Base-by-base conservation (phyloP, 2,888 invertebrate genomes). In the Laspeyria flexula region DNA sequence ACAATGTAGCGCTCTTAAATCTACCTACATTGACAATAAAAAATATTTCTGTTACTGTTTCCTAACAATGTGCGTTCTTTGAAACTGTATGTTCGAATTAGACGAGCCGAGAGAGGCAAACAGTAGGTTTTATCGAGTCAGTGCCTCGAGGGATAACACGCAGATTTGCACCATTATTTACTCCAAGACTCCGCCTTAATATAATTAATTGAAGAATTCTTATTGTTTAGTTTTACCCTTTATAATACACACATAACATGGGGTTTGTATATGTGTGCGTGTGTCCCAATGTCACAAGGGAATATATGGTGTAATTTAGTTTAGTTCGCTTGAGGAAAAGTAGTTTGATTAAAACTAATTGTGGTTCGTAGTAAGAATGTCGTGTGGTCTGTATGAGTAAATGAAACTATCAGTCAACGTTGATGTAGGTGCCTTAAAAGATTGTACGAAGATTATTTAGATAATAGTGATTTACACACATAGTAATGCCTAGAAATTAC, bases 151-250 rank as follows among this genome's bases (percentile, higher is more conserved):
- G 65, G 70, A 77, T 75, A 78, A 76, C 74, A 75, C 73, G 63
- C 67, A 75, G 75, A 77, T 80, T 81, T 75, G 66, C 75, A 67
- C 74, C 71, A 73, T 81, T 79, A 81, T 79, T 79, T 73, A 70
- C 68, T 69, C 66, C 56, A 65, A 59, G 68, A 75, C 72, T 77
- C 75, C 66, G 64, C 65, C 73, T 70, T 72, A 64, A 71, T 46
- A 68, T 73, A 79, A 79, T 77, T 76, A 78, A 79, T 79, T 72
- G 61, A 46, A 60, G 67, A 71, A 76, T 74, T 74, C 71, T 74
- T 54, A 55, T 60, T 49, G 51, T 55, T 58, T 44, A 59, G 40
- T 42, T 25, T 48, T 18, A 45, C 40, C 34, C 43, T 50, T 50
- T 44, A 51, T 52, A 51, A 54, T 60, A 56, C 45, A 55, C 49